These are phyloP conservation scores for Cyprinus carpio DNA, from an alignment of 2,113 vertebrate species.

Conservation along the genomic window DNA sequence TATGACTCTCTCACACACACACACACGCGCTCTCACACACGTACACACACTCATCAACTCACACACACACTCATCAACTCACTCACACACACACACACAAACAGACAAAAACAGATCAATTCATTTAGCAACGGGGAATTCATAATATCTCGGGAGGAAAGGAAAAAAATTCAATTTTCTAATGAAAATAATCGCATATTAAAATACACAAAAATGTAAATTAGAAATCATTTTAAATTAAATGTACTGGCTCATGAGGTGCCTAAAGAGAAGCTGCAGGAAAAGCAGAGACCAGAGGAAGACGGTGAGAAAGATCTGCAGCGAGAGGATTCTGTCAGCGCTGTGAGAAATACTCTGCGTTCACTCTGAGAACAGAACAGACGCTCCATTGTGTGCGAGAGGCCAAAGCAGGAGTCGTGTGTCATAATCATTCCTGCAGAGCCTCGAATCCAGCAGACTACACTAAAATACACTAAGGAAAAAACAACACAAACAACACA, in stretches of 20 bases:
- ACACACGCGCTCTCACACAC: neutral
- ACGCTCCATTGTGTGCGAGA: constrained; percentile 51
- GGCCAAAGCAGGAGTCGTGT: neutral
- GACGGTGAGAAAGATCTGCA: neutral
- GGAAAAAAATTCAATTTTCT: too few species aligned
- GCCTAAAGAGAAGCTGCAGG: too few species aligned
- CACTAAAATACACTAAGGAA: neutral
- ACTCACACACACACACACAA: constrained; percentile 73
- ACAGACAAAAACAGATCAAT: neutral
- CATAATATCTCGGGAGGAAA: too few species aligned
- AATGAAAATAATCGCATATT: too few species aligned
- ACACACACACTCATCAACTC: too few species aligned
- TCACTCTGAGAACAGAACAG: constrained; percentile 49
- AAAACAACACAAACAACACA: neutral
- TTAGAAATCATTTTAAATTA: too few species aligned
- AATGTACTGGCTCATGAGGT: too few species aligned
- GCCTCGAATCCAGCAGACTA: neutral
- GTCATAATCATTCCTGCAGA: constrained; percentile 43
- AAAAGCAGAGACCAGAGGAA: too few species aligned
- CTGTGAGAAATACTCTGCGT: constrained; percentile 59
- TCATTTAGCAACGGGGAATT: too few species aligned
- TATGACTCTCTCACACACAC: neutral
- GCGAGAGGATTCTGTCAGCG: constrained; percentile 29
- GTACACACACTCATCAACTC: neutral
- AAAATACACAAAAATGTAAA: too few species aligned